Percentiles rank a stretch among this genome's conserved stretches.
Evolutionary conservation across 2,797 vertebrate genomes (phyloP).

Genomic region (Gallinago nigripennis): DNA sequence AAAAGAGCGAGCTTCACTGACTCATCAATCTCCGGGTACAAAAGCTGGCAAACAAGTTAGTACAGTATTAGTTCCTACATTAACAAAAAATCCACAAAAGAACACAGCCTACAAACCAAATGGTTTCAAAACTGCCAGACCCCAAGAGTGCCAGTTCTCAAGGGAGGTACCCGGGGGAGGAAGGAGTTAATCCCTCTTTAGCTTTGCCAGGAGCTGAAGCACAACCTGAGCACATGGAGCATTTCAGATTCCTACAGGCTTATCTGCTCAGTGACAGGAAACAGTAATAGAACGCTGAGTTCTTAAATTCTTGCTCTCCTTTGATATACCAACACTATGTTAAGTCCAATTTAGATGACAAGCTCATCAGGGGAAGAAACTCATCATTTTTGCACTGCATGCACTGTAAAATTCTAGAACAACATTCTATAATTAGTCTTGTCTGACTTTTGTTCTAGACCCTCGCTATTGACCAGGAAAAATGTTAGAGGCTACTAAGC

Average conservation of each 20-base stretch:
- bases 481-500: background rate
- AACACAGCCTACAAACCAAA: background rate
- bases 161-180: background rate
- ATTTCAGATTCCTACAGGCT: slow-evolving; percentile 32
- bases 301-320: slow-evolving; percentile 10
- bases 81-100: background rate
- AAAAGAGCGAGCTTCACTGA: background rate
- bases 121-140: background rate
- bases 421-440: background rate
- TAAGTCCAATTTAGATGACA: background rate
- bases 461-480: background rate
- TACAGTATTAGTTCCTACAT: background rate
- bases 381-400: background rate
- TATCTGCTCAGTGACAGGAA: slow-evolving; percentile 27
- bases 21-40: background rate
- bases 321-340: background rate
- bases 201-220: background rate
- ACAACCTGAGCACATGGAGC: background rate
- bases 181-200: slow-evolving; percentile 11
- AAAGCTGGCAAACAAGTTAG: background rate
- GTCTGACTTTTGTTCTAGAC: background rate
- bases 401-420: background rate
- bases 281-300: background rate
- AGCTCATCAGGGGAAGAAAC: background rate
- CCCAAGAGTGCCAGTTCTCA: background rate